phyloP scores from a whole-genome alignment of 64 coral and sea anemone genomes.

The Actinia tenebrosa region DNA sequence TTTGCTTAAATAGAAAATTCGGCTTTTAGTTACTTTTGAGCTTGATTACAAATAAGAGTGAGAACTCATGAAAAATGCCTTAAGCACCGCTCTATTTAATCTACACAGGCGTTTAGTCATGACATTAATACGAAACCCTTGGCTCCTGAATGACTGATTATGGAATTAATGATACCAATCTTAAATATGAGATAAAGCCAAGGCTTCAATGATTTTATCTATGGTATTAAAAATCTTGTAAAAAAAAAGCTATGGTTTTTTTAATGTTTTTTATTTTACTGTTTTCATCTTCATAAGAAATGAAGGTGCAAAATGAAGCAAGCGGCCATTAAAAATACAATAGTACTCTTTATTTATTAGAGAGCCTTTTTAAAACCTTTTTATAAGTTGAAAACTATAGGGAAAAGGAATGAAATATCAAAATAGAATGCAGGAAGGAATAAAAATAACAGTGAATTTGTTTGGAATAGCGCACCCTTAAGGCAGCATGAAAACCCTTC shows the following conservation, averaged over 20 bases:
- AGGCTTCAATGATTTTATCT: background rate
- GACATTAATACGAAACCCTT: background rate
- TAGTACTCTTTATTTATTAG: too few relatives aligned
- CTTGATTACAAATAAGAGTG: background rate
- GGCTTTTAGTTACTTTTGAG: slow-evolving; percentile 6
- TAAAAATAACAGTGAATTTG: background rate
- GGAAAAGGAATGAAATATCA: too few relatives aligned
- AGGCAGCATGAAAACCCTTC: background rate
- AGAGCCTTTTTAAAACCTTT: too few relatives aligned
- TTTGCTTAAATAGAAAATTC: slow-evolving; percentile 14
- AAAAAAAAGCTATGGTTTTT: background rate
- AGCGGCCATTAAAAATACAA: too few relatives aligned
- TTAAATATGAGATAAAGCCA: background rate
- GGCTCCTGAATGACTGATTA: slow-evolving; percentile 14
- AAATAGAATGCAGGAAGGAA: background rate
- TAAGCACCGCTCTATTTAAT: background rate
- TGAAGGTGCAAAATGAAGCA: background rate
- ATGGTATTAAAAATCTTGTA: background rate
- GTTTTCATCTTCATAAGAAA: background rate
- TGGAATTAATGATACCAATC: background rate
- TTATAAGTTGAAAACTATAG: too few relatives aligned
- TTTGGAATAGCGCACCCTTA: background rate
- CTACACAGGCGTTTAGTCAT: background rate
- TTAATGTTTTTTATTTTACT: background rate
- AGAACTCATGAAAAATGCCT: background rate